A percentile compares a stretch with the other conserved stretches of the same genome.
Evolutionary conservation across 2,113 vertebrate genomes (phyloP).

Genomic region (Aythya baeri): DNA sequence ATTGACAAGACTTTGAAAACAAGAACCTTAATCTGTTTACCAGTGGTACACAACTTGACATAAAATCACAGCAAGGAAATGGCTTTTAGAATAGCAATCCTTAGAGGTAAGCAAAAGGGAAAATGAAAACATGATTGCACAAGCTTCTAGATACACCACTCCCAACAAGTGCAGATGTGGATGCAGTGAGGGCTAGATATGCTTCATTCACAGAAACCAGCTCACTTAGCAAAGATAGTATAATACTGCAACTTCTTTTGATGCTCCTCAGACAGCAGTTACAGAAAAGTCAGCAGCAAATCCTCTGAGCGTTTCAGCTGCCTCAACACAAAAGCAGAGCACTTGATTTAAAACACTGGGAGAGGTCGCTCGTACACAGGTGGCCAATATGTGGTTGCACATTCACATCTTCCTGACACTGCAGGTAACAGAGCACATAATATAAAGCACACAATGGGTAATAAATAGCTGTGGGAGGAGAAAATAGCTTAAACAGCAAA

Average conservation of each 20-base stretch:
- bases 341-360: not conserved
- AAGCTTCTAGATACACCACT: not conserved
- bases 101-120: not conserved
- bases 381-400: not conserved
- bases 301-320: not conserved
- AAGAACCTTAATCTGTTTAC: not conserved
- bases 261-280: not conserved
- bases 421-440: not conserved
- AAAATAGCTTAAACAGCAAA: not conserved
- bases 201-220: not conserved
- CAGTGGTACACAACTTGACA: not conserved
- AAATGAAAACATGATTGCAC: not conserved
- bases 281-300: conserved; percentile 18
- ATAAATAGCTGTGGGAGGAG: not conserved
- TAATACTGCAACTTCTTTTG: not conserved
- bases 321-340: not conserved
- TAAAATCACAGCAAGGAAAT: not conserved
- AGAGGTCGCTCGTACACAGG: not conserved
- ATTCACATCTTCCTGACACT: not conserved
- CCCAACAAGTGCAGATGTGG: not conserved
- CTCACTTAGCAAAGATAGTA: not conserved
- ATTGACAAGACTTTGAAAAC: not conserved
- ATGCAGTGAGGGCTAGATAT: not conserved
- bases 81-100: not conserved
- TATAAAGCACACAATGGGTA: not conserved